Conservation (phyloP, 2,113 vertebrate genomes). For the Chaetodon auriga region DNA sequence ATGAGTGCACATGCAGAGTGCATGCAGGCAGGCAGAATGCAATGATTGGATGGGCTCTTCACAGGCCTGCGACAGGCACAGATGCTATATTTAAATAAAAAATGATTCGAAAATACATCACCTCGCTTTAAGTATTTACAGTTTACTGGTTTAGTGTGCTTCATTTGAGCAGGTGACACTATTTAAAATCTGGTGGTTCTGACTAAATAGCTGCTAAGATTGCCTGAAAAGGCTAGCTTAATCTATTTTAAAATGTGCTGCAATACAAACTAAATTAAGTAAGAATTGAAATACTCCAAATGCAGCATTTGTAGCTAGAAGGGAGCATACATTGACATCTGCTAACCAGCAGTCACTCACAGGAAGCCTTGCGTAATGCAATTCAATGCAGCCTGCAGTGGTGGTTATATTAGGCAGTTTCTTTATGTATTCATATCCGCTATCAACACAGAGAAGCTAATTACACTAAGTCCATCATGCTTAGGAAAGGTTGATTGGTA, state of each 20-base stretch:
- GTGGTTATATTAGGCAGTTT: background rate
- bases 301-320: background rate
- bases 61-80: no score
- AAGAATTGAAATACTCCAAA: background rate
- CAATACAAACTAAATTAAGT: background rate
- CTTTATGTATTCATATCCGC: background rate
- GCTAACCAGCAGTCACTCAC: background rate
- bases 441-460: background rate
- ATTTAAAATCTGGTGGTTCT: background rate
- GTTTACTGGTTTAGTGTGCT: background rate
- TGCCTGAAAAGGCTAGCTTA: background rate
- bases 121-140: background rate
- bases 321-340: background rate
- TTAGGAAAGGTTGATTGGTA: no score
- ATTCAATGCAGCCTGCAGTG: background rate
- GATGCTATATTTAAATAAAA: no score
- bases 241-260: background rate
- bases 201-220: background rate
- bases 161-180: background rate
- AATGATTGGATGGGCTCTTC: no score
- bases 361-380: background rate
- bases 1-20: no score
- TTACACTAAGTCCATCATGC: background rate
- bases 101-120: no score
- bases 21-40: no score